Evolutionary conservation across 1,140 invertebrate species (phyloP).

Genomic region (Ceratina australensis): DNA sequence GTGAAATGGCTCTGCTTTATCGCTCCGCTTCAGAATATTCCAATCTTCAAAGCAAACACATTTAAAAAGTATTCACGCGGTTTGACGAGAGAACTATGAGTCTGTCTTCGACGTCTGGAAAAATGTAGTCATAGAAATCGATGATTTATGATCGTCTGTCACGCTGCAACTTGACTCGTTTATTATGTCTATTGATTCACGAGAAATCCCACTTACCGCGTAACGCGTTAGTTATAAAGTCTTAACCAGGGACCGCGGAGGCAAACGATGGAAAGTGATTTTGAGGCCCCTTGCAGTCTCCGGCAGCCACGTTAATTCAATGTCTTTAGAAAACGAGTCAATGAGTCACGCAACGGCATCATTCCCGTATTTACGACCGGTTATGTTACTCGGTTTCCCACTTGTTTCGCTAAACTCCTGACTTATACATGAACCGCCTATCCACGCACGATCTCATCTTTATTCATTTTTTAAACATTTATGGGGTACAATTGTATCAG

Average conservation of each 20-base stretch:
- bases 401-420: conserved; percentile 20
- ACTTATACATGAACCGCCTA: background rate
- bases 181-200: conserved; percentile 14
- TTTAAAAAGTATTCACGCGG: too few species aligned
- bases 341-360: conserved; percentile 38
- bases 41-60: too few species aligned
- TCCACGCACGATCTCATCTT: too few species aligned
- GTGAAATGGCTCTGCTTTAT: background rate
- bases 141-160: conserved; percentile 21
- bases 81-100: too few species aligned
- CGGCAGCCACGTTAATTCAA: conserved; percentile 3
- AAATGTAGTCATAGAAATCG: conserved; percentile 16
- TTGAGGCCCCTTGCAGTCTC: conserved; percentile 20
- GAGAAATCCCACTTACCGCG: background rate
- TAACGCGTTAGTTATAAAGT: conserved; percentile 4
- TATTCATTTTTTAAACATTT: too few species aligned
- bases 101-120: background rate
- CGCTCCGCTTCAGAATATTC: background rate
- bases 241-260: background rate
- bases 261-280: conserved; percentile 33
- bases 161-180: conserved; percentile 25
- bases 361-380: conserved; percentile 36
- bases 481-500: too few species aligned
- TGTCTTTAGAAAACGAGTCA: conserved; percentile 30
- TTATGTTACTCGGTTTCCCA: background rate